A percentile compares a stretch with the other conserved stretches of the same genome.
Conservation (phyloP, 2,113 vertebrate species). For the Pluvialis apricaria region DNA sequence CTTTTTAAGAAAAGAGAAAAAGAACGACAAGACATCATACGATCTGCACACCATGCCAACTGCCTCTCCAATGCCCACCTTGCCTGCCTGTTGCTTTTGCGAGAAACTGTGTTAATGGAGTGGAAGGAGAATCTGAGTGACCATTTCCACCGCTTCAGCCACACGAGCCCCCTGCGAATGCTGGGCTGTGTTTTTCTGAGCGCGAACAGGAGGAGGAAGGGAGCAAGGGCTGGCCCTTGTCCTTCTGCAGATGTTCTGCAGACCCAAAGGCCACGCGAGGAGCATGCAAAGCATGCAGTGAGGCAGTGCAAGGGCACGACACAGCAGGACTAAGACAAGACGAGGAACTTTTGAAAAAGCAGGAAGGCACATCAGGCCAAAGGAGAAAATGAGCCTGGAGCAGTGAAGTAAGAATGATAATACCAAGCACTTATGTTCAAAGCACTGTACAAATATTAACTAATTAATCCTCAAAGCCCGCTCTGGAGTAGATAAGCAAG, state of each 20-base stretch:
- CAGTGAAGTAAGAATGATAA: slow-evolving; percentile 55
- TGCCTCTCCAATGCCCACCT: not conserved
- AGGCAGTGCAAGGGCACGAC: not conserved
- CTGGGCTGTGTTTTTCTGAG: not conserved
- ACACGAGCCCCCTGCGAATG: not conserved
- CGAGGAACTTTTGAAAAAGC: not conserved
- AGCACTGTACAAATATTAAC: slow-evolving; percentile 72
- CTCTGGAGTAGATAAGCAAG: slow-evolving; percentile 65
- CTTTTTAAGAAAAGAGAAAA: not conserved
- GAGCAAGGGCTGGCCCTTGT: not conserved
- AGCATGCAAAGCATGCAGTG: fast-evolving
- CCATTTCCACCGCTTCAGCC: not conserved
- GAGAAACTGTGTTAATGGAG: fast-evolving
- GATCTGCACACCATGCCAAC: no score
- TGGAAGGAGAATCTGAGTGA: not conserved
- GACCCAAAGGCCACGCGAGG: not conserved
- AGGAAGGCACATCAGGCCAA: slow-evolving; percentile 11
- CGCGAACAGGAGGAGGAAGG: not conserved
- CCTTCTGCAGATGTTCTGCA: not conserved
- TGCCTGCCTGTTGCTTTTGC: not conserved
- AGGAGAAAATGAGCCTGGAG: slow-evolving; percentile 54
- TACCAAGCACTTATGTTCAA: slow-evolving; percentile 64
- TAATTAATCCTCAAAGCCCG: slow-evolving; percentile 69
- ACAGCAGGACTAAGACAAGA: not conserved
- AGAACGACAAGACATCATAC: fast-evolving